Percentiles rank a stretch among this genome's conserved stretches.
Evolutionary conservation across 1,140 invertebrate species (phyloP).

Genomic region (Sesamia nonagrioides): DNA sequence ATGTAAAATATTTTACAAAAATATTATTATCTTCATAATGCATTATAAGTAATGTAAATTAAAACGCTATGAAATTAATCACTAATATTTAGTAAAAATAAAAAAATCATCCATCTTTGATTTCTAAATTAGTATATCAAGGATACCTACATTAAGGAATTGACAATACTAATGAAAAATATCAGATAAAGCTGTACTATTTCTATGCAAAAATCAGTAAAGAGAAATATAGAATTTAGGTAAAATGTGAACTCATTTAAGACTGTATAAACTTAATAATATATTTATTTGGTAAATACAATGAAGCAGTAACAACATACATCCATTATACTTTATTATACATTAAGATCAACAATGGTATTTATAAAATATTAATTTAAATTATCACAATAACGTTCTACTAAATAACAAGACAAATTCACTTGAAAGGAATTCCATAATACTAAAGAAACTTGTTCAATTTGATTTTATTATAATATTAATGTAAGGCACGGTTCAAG

Average conservation of each 20-base stretch:
- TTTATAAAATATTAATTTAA: slow-evolving; percentile 34
- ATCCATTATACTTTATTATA: no score
- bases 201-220: neutral
- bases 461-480: neutral
- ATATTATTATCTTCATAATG: slow-evolving; percentile 46
- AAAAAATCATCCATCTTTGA: neutral
- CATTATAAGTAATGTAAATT: slow-evolving; percentile 22
- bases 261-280: slow-evolving; percentile 35
- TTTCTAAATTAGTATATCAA: no score
- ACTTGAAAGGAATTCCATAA: slow-evolving; percentile 1
- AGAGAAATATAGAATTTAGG: slow-evolving; percentile 40
- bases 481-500: slow-evolving; percentile 61
- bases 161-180: neutral
- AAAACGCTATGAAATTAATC: slow-evolving; percentile 50
- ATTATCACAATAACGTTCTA: slow-evolving; percentile 49
- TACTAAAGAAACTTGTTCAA: slow-evolving; percentile 15
- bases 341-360: slow-evolving; percentile 31
- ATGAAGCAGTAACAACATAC: slow-evolving; percentile 28
- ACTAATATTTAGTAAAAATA: slow-evolving; percentile 56
- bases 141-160: slow-evolving; percentile 4
- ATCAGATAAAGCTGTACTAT: neutral
- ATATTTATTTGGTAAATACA: slow-evolving; percentile 46
- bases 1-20: slow-evolving; percentile 50
- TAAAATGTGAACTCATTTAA: slow-evolving; percentile 11
- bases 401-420: slow-evolving; percentile 51